These are phyloP conservation scores for Episyrphus balteatus DNA, from an alignment of 1,140 invertebrate species.

Conservation along the genomic window DNA sequence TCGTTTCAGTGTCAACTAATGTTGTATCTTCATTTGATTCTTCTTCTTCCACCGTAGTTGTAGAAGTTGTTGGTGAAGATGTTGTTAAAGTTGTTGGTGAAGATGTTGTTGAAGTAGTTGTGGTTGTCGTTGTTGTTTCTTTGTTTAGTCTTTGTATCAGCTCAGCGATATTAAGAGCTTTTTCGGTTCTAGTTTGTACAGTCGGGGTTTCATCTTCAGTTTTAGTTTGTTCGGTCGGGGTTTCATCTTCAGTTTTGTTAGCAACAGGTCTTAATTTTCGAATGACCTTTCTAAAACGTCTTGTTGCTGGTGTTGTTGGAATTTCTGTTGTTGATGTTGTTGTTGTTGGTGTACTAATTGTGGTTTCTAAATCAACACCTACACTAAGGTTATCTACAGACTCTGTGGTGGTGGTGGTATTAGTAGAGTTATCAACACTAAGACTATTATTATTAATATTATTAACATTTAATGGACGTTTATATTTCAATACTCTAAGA, in stretches of 20 bases:
- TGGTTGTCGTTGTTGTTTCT: neutral
- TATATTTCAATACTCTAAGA: conserved; percentile 25
- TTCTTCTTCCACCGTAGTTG: neutral
- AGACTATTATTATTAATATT: conserved; percentile 3
- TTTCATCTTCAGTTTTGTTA: neutral
- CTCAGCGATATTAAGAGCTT: too few relatives aligned
- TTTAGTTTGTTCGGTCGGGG: neutral
- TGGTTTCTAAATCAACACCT: conserved; percentile 2
- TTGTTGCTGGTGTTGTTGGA: conserved; percentile 7
- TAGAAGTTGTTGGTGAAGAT: neutral
- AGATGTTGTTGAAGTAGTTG: neutral
- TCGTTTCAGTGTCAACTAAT: neutral
- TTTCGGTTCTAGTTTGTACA: too few relatives aligned
- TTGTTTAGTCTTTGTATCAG: neutral
- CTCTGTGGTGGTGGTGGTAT: conserved; percentile 8
- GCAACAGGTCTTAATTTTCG: conserved; percentile 15
- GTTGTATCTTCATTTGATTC: neutral
- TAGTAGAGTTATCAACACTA: conserved; percentile 9
- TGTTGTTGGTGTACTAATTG: neutral
- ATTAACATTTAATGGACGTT: conserved; percentile 15
- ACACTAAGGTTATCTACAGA: conserved; percentile 4
- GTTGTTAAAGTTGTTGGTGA: neutral
- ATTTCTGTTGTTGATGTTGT: conserved; percentile 1
- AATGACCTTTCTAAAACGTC: conserved; percentile 32
- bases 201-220: neutral